phyloP scores from a whole-genome alignment of 2,113 vertebrate species.

The Ciconia boyciana region DNA sequence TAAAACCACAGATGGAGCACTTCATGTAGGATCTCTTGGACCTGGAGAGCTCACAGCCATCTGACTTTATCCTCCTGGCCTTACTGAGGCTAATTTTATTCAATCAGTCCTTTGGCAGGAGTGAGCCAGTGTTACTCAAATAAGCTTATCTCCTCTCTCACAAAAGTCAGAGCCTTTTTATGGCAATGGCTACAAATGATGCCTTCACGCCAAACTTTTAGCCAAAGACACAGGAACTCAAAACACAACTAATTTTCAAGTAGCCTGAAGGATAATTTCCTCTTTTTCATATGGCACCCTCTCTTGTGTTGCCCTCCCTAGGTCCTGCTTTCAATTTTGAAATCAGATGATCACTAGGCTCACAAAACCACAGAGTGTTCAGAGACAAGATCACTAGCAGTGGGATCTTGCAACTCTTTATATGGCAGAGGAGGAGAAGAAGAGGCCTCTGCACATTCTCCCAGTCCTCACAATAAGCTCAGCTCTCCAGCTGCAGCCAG shows the following conservation, averaged over 20 bases:
- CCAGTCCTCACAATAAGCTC: neutral
- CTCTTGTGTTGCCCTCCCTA: neutral
- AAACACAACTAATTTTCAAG: neutral
- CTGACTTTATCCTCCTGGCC: conserved; percentile 14
- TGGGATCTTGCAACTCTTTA: neutral
- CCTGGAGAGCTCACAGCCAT: neutral
- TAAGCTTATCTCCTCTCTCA: neutral
- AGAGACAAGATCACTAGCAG: neutral
- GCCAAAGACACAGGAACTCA: neutral
- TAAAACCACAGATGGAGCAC: conserved; percentile 42
- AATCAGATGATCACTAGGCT: neutral
- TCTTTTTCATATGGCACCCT: neutral
- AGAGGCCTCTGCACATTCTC: rapidly evolving
- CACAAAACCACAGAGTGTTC: neutral
- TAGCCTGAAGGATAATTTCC: neutral
- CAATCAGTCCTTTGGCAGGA: neutral
- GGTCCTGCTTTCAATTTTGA: neutral
- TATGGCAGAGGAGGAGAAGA: neutral
- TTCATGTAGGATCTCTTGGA: conserved; percentile 30
- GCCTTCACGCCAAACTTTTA: neutral
- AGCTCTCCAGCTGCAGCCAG: neutral
- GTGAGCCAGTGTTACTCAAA: neutral
- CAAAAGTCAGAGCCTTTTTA: neutral
- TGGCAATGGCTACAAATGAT: neutral
- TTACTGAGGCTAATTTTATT: conserved; percentile 26